Base-by-base conservation (phyloP, 2,113 vertebrate species). In the Pygoscelis antarcticus region DNA sequence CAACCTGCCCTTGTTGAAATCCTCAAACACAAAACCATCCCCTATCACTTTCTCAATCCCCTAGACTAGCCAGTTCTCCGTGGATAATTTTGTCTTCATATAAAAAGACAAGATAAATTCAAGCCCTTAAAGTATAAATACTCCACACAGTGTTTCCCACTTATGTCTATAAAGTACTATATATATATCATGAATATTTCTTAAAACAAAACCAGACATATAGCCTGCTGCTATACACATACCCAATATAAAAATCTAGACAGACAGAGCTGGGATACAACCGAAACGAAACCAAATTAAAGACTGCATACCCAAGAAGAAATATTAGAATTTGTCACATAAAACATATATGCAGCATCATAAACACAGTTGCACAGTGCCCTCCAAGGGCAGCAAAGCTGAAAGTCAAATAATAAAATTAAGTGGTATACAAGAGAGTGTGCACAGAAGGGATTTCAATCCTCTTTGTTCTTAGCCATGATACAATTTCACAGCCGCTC, bases 331-430 rank as follows among this genome's bases (percentile, higher is more conserved):
- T 82, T 69, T 76, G 54, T 77, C 77, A 87, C 61, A 92, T 85
- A 94, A 94, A 94, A 93, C 38, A 60, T 27, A 79, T 4, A 86
- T 0, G 14, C 42, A 71, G 66, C 46, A 69, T 47, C 82, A 57
- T 91, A 91, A 97, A 90, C 42, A 80, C 81, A 87, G 95, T 30
- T 89, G 60, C 81, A 95, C 75, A 84, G 76, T 93, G 90, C 93
- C 96, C 83, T 92, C 92, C 88, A 83, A 95, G 95, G 92, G 91
- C 87, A 90, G 82, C 62, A 86, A 87, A 95, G 75, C 87, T 90
- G 68, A 82, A 96, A 94, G 62, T 62, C 74, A 92, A 95, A 97
- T 92, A 87, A 93, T 76, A 96, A 97, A 96, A 96, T 93, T 91
- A 96, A 95, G 83, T 47, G 78, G 44, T 61, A 54, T 90, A 88